A percentile compares a stretch with the other conserved stretches of the same genome.
Conservation (phyloP, 2,888 invertebrate genomes). For the Dione vanillae region DNA sequence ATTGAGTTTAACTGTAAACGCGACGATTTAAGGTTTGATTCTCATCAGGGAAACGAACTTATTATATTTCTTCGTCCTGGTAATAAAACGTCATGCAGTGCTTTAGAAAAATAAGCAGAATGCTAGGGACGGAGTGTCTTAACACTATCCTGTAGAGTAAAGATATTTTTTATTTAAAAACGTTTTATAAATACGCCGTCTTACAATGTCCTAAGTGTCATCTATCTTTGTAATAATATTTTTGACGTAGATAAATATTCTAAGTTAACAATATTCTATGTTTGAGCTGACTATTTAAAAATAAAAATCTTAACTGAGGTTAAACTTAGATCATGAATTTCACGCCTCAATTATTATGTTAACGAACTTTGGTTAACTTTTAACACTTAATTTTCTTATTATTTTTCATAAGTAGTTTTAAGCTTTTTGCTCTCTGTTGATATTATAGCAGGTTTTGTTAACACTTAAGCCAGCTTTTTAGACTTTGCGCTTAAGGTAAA, state of each 20-base stretch:
- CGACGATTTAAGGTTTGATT: too few relatives aligned
- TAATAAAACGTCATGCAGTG: too few relatives aligned
- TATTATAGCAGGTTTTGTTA: not conserved
- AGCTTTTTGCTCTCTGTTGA: not conserved
- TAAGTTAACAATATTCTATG: conserved; percentile 10
- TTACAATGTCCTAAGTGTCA: not conserved
- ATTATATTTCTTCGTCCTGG: too few relatives aligned
- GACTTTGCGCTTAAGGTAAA: too few relatives aligned
- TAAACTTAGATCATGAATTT: conserved; percentile 17
- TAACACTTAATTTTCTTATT: conserved; percentile 5
- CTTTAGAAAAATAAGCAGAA: too few relatives aligned
- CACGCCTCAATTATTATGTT: conserved; percentile 19
- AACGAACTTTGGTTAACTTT: conserved; percentile 18
- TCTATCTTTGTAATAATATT: not conserved
- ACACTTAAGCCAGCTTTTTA: not conserved
- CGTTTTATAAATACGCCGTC: not conserved
- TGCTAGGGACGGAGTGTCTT: too few relatives aligned
- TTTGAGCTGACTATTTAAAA: conserved; percentile 16
- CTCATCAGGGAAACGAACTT: too few relatives aligned
- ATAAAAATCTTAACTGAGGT: conserved; percentile 9
- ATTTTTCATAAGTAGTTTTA: conserved; percentile 16
- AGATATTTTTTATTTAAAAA: too few relatives aligned
- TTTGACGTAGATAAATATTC: not conserved
- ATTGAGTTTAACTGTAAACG: too few relatives aligned
- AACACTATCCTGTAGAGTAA: too few relatives aligned